Evolutionary conservation across 2,888 invertebrate genomes (phyloP).

Genomic region (Apodemia hepburni): DNA sequence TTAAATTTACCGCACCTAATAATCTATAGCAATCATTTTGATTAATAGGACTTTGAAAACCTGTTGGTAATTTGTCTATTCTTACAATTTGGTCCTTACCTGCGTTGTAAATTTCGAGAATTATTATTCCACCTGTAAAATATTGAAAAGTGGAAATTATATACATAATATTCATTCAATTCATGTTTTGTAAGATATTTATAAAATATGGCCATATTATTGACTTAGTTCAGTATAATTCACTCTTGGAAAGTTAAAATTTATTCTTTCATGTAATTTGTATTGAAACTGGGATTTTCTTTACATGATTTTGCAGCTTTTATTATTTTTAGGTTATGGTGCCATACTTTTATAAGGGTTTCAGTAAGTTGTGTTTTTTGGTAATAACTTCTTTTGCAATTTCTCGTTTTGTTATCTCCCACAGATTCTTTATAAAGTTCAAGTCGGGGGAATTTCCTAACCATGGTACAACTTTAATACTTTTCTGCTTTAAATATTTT

Average conservation of each 20-base stretch:
- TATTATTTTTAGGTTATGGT: constrained; percentile 2
- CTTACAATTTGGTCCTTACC: background rate
- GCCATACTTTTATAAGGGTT: constrained; percentile 19
- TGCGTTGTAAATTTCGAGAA: constrained; percentile 1
- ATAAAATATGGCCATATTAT: background rate
- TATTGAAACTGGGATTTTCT: constrained; percentile 21
- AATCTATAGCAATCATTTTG: background rate
- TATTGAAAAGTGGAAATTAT: background rate
- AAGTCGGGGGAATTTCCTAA: constrained; percentile 28
- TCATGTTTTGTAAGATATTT: background rate
- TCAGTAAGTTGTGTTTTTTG: constrained; percentile 16
- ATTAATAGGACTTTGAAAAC: background rate
- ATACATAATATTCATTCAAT: background rate
- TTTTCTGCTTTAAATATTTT: background rate
- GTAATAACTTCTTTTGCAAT: constrained; percentile 30
- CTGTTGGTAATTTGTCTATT: background rate
- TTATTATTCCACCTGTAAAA: background rate
- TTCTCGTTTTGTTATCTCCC: constrained; percentile 32
- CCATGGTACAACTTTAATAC: constrained; percentile 21
- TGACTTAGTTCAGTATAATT: constrained; percentile 4
- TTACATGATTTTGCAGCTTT: constrained; percentile 15
- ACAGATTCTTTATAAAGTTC: constrained; percentile 27
- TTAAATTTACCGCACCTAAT: background rate
- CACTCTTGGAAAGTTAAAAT: background rate
- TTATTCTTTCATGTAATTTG: background rate